Conservation (phyloP, 92 coral and sea anemone genomes). For the Bergia puertoricense region DNA sequence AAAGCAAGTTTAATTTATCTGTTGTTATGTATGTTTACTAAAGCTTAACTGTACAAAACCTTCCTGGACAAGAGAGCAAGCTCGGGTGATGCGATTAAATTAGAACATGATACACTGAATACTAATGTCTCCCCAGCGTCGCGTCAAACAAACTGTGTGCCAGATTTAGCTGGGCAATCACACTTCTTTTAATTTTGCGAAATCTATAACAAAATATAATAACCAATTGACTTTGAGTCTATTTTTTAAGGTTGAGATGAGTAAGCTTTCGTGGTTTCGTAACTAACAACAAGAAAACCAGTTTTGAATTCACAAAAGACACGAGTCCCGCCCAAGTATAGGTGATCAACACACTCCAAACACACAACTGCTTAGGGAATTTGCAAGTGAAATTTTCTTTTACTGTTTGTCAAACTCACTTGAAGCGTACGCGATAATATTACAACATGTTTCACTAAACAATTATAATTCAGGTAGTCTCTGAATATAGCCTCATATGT, state of each 20-base stretch:
- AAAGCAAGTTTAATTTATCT: slow-evolving; percentile 39
- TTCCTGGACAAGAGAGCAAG: slow-evolving; percentile 14
- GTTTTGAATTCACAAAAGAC: not conserved
- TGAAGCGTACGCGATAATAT: slow-evolving; percentile 16
- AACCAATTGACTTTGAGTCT: not conserved
- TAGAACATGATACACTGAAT: slow-evolving; percentile 17
- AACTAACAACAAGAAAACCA: not conserved
- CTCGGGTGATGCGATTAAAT: slow-evolving; percentile 23
- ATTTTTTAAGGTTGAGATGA: too few species aligned
- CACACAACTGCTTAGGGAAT: slow-evolving; percentile 11
- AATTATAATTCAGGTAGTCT: not conserved
- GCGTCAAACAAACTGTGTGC: not conserved
- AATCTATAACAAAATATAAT: not conserved
- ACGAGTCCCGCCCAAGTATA: not conserved
- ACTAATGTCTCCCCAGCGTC: not conserved
- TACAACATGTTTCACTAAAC: slow-evolving; percentile 12
- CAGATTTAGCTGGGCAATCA: not conserved
- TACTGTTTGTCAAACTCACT: slow-evolving; percentile 16
- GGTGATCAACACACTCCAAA: not conserved
- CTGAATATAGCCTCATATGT: not conserved
- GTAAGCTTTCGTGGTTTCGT: not conserved
- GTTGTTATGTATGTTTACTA: slow-evolving; percentile 26
- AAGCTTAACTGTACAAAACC: slow-evolving; percentile 33
- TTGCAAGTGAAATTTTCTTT: slow-evolving; percentile 36
- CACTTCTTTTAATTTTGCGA: not conserved